These are phyloP conservation scores for Aspidoscelis tigris DNA, from an alignment of 2,113 vertebrate genomes.

Conservation along the genomic window DNA sequence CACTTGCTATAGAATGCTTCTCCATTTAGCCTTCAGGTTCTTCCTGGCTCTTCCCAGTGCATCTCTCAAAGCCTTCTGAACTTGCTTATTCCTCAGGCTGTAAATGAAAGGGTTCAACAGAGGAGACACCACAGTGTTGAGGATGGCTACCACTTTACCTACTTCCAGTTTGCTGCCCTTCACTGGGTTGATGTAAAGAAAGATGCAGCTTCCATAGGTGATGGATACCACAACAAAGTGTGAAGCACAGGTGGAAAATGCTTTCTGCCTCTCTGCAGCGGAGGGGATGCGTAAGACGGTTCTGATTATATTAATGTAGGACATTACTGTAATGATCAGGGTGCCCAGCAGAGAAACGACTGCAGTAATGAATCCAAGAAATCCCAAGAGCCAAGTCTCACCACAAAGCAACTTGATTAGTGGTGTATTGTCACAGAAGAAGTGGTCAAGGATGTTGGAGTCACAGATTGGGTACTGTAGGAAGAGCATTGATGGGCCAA, in stretches of 20 bases:
- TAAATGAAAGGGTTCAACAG: slow-evolving; percentile 39
- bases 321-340: background rate
- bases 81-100: slow-evolving; percentile 43
- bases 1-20: background rate
- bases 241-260: slow-evolving; percentile 61
- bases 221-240: background rate
- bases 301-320: background rate
- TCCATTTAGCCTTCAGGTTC: background rate
- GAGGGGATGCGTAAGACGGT: slow-evolving; percentile 10
- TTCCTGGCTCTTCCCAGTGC: background rate
- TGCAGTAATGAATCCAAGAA: background rate
- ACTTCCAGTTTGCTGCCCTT: too few species aligned
- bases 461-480: background rate
- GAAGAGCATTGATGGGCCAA: slow-evolving; percentile 43
- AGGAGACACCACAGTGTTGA: slow-evolving; percentile 38
- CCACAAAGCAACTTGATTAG: slow-evolving; percentile 13
- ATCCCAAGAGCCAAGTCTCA: background rate
- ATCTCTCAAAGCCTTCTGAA: slow-evolving; percentile 34
- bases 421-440: slow-evolving; percentile 1
- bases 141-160: background rate
- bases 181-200: too few species aligned
- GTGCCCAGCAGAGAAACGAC: background rate
- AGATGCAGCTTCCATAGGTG: too few species aligned
- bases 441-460: slow-evolving; percentile 5
- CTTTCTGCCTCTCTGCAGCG: slow-evolving; percentile 19